A percentile compares a stretch with the other conserved stretches of the same genome.
Conservation (phyloP, 2,113 vertebrate genomes). For the Pristiophorus japonicus region DNA sequence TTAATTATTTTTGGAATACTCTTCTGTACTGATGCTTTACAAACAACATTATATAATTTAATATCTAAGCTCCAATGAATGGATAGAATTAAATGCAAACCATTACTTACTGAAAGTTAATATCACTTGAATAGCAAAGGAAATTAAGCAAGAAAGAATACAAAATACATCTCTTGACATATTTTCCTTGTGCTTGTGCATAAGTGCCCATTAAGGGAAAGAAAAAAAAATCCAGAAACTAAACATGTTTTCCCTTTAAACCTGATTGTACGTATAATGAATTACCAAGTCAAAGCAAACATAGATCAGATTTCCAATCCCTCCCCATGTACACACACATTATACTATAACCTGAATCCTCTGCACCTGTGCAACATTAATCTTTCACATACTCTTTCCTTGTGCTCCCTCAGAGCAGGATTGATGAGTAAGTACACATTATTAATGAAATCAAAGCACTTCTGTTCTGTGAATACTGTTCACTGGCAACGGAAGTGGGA, state of each 20-base stretch:
- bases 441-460: neutral
- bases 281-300: neutral
- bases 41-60: neutral
- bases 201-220: neutral
- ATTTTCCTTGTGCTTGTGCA: neutral
- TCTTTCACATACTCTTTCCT: neutral
- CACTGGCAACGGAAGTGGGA: neutral
- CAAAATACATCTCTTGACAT: neutral
- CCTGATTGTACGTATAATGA: neutral
- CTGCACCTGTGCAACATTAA: neutral
- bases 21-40: neutral
- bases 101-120: neutral
- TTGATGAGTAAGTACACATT: neutral
- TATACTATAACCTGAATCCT: neutral
- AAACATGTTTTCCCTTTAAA: neutral
- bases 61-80: neutral
- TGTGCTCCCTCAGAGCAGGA: neutral
- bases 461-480: neutral
- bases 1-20: neutral
- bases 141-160: neutral
- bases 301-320: constrained; percentile 1
- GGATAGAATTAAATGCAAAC: neutral
- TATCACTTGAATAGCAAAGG: neutral
- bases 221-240: neutral
- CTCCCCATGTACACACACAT: neutral